Conservation (phyloP, 2,797 vertebrate species). For the Allobates femoralis region DNA sequence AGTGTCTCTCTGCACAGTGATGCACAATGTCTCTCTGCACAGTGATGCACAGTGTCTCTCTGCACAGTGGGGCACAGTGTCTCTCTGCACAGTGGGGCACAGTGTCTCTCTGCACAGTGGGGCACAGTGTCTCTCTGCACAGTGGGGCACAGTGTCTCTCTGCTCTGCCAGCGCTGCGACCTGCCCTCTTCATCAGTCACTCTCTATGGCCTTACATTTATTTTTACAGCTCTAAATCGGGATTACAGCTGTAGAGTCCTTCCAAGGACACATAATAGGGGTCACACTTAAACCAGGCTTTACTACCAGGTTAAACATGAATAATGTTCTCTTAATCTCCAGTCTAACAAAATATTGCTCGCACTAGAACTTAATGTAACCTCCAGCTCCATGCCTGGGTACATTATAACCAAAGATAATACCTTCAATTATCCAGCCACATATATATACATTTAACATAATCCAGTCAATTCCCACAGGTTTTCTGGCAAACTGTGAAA, state of each 20-base stretch:
- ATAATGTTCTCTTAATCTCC: not conserved
- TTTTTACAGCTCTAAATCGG: constrained; percentile 14
- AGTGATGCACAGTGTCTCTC: constrained; percentile 51
- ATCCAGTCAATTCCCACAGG: no score
- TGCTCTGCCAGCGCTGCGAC: not conserved
- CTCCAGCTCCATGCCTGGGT: not conserved
- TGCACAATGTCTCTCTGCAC: constrained; percentile 51
- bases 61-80: constrained; percentile 6
- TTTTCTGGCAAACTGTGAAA: no score
- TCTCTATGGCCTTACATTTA: constrained; percentile 17
- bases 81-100: constrained; percentile 55
- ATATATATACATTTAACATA: no score
- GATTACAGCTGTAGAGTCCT: constrained; percentile 5
- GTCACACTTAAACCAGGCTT: not conserved
- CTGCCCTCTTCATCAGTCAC: not conserved
- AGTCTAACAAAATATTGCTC: not conserved
- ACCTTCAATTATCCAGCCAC: no score
- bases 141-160: not conserved
- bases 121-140: no score
- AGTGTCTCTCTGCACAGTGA: constrained; percentile 57
- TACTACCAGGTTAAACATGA: constrained; percentile 18
- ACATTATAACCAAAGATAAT: not conserved
- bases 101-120: constrained; percentile 57
- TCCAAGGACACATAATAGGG: constrained; percentile 16
- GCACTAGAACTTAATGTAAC: not conserved